Evolutionary conservation across 2,888 invertebrate genomes (phyloP).

Genomic region (Erynnis tages): DNA sequence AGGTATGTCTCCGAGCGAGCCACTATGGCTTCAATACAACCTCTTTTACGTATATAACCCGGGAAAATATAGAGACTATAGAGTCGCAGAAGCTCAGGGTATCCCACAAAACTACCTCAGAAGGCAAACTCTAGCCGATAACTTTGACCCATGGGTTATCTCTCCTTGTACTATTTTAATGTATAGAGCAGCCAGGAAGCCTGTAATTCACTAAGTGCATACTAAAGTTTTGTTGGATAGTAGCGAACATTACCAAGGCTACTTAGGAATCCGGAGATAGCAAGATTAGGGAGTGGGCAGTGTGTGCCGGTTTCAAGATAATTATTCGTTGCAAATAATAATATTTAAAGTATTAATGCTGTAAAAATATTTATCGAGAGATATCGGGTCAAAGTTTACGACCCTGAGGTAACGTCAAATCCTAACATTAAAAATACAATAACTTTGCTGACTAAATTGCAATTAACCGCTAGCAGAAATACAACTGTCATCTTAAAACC

Average conservation of each 20-base stretch:
- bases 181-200: slow-evolving; percentile 20
- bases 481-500: too few species aligned
- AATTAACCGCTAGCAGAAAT: too few species aligned
- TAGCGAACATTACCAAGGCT: slow-evolving; percentile 6
- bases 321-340: too few species aligned
- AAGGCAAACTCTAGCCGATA: slow-evolving; percentile 17
- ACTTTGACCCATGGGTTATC: slow-evolving; percentile 23
- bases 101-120: neutral
- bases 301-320: too few species aligned
- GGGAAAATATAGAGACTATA: too few species aligned
- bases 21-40: neutral
- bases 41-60: neutral
- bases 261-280: slow-evolving; percentile 6
- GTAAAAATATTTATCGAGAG: too few species aligned
- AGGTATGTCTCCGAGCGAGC: too few species aligned
- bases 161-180: slow-evolving; percentile 21
- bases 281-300: neutral
- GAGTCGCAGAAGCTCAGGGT: neutral
- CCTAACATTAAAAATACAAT: too few species aligned
- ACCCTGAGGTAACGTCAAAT: too few species aligned
- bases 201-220: slow-evolving; percentile 28
- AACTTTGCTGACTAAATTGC: too few species aligned
- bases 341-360: too few species aligned
- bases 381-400: too few species aligned
- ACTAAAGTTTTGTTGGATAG: slow-evolving; percentile 21